These are phyloP conservation scores for Diadegma fenestrale DNA, from an alignment of 2,888 invertebrate species.

Conservation along the genomic window DNA sequence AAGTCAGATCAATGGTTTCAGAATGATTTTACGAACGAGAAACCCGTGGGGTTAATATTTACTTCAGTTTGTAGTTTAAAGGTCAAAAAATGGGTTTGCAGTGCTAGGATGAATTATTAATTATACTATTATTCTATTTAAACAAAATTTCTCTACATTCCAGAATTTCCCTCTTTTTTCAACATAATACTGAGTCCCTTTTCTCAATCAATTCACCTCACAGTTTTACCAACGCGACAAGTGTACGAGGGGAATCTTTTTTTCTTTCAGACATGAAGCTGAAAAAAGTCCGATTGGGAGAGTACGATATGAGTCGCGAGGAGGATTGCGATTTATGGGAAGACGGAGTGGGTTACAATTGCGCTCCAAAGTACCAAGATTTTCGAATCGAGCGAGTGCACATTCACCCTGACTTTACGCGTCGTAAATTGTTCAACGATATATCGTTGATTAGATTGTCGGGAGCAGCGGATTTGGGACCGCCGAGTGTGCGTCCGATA, in stretches of 20 bases:
- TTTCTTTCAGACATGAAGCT: conserved; percentile 64
- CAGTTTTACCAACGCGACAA: not conserved
- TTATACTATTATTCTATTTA: no score
- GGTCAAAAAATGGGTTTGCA: conserved; percentile 3
- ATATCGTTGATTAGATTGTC: conserved; percentile 74
- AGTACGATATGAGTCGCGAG: conserved; percentile 72
- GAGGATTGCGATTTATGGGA: conserved; percentile 73
- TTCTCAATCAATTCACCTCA: not conserved
- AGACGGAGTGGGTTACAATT: conserved; percentile 67
- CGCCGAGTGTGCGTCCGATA: conserved; percentile 72
- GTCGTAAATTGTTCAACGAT: conserved; percentile 70
- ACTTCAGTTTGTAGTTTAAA: no score
- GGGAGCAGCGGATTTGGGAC: conserved; percentile 65
- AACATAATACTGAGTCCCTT: no score
- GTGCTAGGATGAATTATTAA: no score
- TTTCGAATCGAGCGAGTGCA: conserved; percentile 68
- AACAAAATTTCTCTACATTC: no score
- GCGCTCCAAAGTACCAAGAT: conserved; percentile 75
- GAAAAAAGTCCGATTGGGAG: conserved; percentile 75
- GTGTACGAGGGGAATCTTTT: not conserved
- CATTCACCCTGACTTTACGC: conserved; percentile 72
- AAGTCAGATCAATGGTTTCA: no score
- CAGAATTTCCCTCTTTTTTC: no score
- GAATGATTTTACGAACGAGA: no score
- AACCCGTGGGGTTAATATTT: no score